These are phyloP conservation scores for Xiphorhynchus elegans DNA, from an alignment of 2,113 vertebrate genomes.

Conservation along the genomic window DNA sequence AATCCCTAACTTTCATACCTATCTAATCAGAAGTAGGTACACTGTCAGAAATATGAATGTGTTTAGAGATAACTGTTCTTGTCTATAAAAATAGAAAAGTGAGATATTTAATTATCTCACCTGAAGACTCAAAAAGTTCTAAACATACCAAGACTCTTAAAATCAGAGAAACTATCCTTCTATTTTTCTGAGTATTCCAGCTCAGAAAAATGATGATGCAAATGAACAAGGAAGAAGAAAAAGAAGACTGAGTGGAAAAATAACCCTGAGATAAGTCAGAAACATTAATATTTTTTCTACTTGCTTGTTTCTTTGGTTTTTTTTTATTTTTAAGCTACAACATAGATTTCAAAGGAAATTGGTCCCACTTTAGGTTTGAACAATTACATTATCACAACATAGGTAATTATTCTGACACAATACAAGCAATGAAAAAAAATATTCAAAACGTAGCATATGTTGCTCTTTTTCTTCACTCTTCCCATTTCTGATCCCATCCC, in stretches of 20 bases:
- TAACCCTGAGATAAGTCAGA: constrained; percentile 27
- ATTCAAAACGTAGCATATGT: neutral
- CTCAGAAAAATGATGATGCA: neutral
- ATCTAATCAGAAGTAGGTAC: neutral
- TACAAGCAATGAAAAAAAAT: neutral
- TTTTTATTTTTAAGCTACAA: neutral
- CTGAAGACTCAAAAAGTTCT: neutral
- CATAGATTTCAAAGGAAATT: neutral
- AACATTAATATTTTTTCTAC: neutral
- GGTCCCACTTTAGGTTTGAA: neutral
- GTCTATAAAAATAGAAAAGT: constrained; percentile 30
- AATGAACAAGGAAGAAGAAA: neutral
- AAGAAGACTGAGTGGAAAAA: neutral
- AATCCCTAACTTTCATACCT: neutral
- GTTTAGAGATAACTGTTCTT: neutral
- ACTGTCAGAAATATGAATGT: neutral
- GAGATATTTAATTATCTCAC: neutral
- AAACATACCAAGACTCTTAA: neutral
- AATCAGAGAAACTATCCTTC: neutral
- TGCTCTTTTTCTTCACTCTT: neutral
- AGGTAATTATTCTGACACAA: neutral
- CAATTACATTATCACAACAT: neutral
- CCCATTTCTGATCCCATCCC: neutral
- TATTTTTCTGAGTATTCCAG: neutral
- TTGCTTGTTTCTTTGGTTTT: constrained; percentile 17